These are phyloP conservation scores for Echinarachnius parma DNA, from an alignment of 53 echinoderm and acorn worm species.

Conservation along the genomic window DNA sequence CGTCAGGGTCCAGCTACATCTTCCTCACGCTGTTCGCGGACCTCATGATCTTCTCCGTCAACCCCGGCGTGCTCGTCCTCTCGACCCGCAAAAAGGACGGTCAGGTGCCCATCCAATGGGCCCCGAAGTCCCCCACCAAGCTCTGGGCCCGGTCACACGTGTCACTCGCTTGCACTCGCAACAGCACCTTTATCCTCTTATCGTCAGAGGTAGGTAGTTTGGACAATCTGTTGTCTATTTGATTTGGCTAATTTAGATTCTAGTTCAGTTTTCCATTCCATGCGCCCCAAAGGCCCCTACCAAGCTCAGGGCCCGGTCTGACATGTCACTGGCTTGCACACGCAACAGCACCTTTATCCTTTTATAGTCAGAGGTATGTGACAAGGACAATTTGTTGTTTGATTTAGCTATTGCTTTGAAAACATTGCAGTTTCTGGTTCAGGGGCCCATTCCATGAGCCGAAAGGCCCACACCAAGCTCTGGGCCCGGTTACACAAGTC, in stretches of 20 bases:
- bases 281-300: conserved; percentile 41
- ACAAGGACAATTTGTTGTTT: too few species aligned
- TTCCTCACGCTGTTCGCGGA: conserved; percentile 58
- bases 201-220: conserved; percentile 58
- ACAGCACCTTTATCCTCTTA: conserved; percentile 43
- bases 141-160: conserved; percentile 37
- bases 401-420: too few species aligned
- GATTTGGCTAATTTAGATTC: too few species aligned
- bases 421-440: too few species aligned
- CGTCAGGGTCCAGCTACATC: conserved; percentile 71
- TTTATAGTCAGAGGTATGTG: conserved; percentile 66
- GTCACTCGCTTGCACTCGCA: conserved; percentile 49
- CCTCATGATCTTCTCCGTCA: conserved; percentile 66
- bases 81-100: conserved; percentile 41
- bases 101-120: conserved; percentile 13
- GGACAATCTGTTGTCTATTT: too few species aligned
- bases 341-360: conserved; percentile 50
- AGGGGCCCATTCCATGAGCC: conserved; percentile 20
- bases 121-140: conserved; percentile 43
- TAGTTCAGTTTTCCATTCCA: too few species aligned
- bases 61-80: conserved; percentile 61
- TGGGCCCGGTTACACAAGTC: conserved; percentile 15
- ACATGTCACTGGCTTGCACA: conserved; percentile 47
- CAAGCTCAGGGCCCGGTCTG: conserved; percentile 33
- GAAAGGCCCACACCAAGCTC: conserved; percentile 44